Conservation (phyloP, 2,888 invertebrate species). For the Nipponacmea schrenckii region DNA sequence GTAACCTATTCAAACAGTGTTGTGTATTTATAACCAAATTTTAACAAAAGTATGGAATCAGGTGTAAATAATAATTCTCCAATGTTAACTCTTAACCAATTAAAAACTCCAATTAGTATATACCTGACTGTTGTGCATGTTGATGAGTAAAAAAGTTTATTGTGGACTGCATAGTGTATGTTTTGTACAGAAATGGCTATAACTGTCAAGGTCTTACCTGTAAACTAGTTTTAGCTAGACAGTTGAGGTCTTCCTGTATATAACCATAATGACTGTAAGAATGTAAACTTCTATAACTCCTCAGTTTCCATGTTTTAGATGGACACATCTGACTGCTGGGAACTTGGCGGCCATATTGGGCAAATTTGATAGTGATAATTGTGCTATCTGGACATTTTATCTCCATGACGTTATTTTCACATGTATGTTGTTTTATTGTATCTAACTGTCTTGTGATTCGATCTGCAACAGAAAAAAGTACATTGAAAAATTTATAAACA, state of each 20-base stretch:
- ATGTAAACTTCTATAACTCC: neutral
- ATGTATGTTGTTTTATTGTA: constrained; percentile 90
- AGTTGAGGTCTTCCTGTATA: constrained; percentile 54
- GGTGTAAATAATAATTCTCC: too few species aligned
- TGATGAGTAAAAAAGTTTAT: too few species aligned
- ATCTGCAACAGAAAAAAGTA: constrained; percentile 73
- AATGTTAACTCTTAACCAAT: too few species aligned
- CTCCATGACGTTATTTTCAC: constrained; percentile 88
- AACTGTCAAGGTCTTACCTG: constrained; percentile 62
- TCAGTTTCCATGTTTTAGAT: neutral
- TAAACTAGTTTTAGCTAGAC: constrained; percentile 57
- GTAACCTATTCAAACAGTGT: too few species aligned
- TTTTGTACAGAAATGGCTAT: too few species aligned
- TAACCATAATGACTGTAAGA: neutral
- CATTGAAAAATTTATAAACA: too few species aligned
- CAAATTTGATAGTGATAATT: constrained; percentile 88
- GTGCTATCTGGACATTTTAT: constrained; percentile 91
- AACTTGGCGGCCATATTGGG: constrained; percentile 85
- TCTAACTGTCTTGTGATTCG: constrained; percentile 89
- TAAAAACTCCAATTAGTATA: too few species aligned
- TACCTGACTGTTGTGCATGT: too few species aligned
- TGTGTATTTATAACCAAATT: too few species aligned
- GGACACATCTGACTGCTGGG: constrained; percentile 63
- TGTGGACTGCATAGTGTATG: too few species aligned
- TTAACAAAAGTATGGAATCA: too few species aligned